phyloP scores from a whole-genome alignment of 2,113 vertebrate species.

The Melanerpes aurifrons region DNA sequence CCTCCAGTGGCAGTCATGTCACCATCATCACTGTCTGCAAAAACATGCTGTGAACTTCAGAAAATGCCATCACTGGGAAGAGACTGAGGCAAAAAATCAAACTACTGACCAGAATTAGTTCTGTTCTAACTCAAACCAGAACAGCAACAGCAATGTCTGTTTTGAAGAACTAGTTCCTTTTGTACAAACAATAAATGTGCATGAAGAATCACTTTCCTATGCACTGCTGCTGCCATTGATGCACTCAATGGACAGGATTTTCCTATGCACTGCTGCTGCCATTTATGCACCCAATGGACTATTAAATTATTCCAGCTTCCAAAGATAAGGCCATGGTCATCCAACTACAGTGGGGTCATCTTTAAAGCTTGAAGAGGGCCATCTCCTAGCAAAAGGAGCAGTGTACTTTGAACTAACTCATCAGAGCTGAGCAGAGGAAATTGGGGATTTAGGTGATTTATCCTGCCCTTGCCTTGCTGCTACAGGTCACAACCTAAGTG shows the following conservation, averaged over 20 bases:
- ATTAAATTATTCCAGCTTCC: neutral
- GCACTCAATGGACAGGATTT: accelerated
- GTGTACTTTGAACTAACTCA: neutral
- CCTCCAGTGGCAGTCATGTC: too few species aligned
- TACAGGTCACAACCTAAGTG: neutral
- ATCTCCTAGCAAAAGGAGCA: neutral
- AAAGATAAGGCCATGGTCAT: neutral
- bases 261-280: accelerated
- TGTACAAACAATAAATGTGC: neutral
- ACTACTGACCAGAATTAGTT: too few species aligned
- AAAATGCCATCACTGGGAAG: too few species aligned
- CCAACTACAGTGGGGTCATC: accelerated
- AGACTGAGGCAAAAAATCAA: too few species aligned
- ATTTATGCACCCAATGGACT: accelerated
- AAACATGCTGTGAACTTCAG: too few species aligned
- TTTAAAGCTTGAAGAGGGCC: neutral
- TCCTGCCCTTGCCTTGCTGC: neutral
- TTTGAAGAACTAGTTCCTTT: neutral
- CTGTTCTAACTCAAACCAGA: too few species aligned
- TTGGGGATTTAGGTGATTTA: neutral
- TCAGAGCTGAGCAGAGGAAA: neutral
- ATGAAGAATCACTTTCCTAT: neutral
- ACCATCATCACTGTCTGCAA: too few species aligned
- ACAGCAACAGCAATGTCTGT: neutral
- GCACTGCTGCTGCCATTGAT: accelerated